Base-by-base conservation (phyloP, 1,140 invertebrate species). In the Dendroctonus valens region DNA sequence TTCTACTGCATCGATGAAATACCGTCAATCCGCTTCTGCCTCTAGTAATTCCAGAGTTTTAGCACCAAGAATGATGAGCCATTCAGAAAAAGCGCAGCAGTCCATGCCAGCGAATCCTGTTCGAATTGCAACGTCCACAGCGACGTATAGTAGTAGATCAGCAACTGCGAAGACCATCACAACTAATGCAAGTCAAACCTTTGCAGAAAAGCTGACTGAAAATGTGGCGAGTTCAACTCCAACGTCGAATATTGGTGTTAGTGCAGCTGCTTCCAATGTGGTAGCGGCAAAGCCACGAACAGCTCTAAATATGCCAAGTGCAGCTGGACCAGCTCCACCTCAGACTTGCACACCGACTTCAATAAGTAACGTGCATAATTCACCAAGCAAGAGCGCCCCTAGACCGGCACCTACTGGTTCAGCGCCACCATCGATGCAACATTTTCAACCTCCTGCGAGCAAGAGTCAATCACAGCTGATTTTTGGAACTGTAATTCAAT, bases 151-250 rank as follows among this genome's bases (percentile, higher is more conserved):
- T 54, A 80, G 78, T 49, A 75, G 76, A 12, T 69, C 74, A 9
- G 50, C 70, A 9, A 64, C 77, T 26, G 68, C 76, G 70, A 84
- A 83, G 51, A 75, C 81, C 37, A 77, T 81, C 7, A 79, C 81
- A 11, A 73, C 76, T 54, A 72, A 76, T 26, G 79, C 81, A 3
- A 79, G 80, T 15, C 84, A 86, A 74, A 85, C 86, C 6, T 87
- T 86, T 75, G 84, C 86, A 46, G 84, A 84, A 1, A 87, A 87
- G 75, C 74, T 87, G 46, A 83, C 83, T 4, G 84, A 83, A 44
- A 72, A 66, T 15, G 55, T 57, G 8, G 55, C 64, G 8, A 50
- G 48, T 41, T 12, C 37, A 44, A 12, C 49, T 63, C n/a, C 8
- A 14, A 26, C 39, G 11, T 48, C 26, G 26, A 26, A 26, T 26